Conservation (phyloP, 2,113 vertebrate genomes). For the Isichthys henryi region DNA sequence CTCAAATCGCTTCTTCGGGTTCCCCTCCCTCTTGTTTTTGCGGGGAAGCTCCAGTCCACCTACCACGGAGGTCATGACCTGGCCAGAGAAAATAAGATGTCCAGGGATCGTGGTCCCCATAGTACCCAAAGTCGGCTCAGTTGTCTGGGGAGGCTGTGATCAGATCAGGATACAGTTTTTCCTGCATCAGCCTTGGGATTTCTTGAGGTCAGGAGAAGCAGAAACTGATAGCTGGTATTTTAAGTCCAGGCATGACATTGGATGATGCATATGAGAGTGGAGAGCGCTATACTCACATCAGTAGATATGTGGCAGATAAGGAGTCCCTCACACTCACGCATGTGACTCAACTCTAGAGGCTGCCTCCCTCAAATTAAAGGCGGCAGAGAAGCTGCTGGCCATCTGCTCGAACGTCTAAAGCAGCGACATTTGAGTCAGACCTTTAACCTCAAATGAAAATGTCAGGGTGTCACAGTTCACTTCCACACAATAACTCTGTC, state of each 20-base stretch:
- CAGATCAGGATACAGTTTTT: not conserved
- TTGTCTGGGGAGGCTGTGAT: not conserved
- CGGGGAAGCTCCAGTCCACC: not conserved
- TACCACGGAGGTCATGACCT: conserved; percentile 26
- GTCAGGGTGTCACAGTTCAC: conserved; percentile 45
- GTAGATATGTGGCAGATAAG: not conserved
- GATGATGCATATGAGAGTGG: not conserved
- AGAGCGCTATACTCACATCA: not conserved
- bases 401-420: conserved; percentile 44
- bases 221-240: not conserved
- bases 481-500: conserved; percentile 25
- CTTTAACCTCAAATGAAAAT: conserved; percentile 53
- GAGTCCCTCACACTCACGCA: not conserved
- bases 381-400: conserved; percentile 39
- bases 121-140: conserved; percentile 24
- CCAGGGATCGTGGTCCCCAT: conserved; percentile 17
- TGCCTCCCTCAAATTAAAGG: not conserved
- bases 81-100: conserved; percentile 32
- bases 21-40: conserved; percentile 1
- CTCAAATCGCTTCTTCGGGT: not conserved
- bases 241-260: not conserved
- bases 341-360: not conserved
- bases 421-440: conserved; percentile 50
- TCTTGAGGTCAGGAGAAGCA: not conserved
- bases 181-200: not conserved